These are phyloP conservation scores for Drosophila rellima DNA, from an alignment of 2,888 invertebrate genomes.

Conservation along the genomic window DNA sequence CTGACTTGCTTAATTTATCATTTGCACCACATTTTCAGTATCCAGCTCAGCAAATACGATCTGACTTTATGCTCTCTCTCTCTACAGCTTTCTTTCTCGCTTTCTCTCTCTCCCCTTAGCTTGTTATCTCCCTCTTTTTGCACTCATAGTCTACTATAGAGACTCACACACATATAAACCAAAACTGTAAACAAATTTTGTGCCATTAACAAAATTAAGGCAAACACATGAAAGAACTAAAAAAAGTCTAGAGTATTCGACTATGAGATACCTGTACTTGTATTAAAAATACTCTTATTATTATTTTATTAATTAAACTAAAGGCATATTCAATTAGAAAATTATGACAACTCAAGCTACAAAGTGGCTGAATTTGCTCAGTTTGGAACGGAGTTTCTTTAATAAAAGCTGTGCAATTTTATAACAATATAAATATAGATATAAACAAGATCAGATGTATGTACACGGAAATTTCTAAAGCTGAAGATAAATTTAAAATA, in stretches of 20 bases:
- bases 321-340: neutral
- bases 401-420: neutral
- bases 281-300: neutral
- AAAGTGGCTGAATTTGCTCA: neutral
- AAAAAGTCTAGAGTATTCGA: constrained; percentile 8
- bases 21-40: constrained; percentile 13
- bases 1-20: constrained; percentile 11
- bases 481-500: neutral
- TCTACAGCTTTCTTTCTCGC: neutral
- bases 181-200: constrained; percentile 66
- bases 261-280: constrained; percentile 27
- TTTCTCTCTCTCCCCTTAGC: neutral
- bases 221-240: constrained; percentile 43
- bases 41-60: constrained; percentile 13
- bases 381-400: neutral
- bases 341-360: neutral
- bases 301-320: too few relatives aligned
- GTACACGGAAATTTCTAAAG: neutral
- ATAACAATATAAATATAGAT: neutral
- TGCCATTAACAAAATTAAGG: constrained; percentile 70
- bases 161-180: constrained; percentile 14
- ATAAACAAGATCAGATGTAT: neutral
- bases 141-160: constrained; percentile 8
- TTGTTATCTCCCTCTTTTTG: neutral
- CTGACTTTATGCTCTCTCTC: constrained; percentile 6